A percentile compares a stretch with the other conserved stretches of the same genome.
These are phyloP conservation scores for Anagrus nilaparvatae DNA, from an alignment of 1,140 invertebrate genomes.

Conservation along the genomic window DNA sequence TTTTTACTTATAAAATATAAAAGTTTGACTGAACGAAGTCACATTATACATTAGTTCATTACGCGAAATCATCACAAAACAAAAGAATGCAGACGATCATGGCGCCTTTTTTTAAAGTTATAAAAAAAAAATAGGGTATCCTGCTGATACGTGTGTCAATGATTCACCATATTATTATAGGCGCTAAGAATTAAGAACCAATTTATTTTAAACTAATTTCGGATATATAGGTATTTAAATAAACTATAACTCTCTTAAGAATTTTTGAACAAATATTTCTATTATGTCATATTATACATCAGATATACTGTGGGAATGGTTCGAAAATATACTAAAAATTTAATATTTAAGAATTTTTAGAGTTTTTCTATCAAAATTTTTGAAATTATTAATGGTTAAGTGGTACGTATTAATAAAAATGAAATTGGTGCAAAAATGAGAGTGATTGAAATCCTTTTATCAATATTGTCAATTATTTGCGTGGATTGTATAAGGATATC, in stretches of 20 bases:
- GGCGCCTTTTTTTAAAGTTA: constrained; percentile 19
- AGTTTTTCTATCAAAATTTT: no score
- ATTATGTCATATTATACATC: not conserved
- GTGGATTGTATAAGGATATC: no score
- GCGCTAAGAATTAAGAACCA: not conserved
- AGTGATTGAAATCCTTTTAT: no score
- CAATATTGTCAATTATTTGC: no score
- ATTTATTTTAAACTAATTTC: constrained; percentile 1
- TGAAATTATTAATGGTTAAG: no score
- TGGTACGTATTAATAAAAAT: no score
- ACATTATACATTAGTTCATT: constrained; percentile 8
- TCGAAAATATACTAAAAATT: no score
- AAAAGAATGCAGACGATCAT: constrained; percentile 43
- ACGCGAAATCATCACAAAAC: constrained; percentile 41
- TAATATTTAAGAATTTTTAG: no score
- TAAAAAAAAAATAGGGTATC: not conserved
- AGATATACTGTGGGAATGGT: no score
- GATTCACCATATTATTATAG: not conserved
- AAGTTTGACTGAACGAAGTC: constrained; percentile 16
- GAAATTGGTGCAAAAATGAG: no score
- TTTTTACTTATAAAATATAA: not conserved
- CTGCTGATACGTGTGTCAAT: not conserved
- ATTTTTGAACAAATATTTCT: not conserved
- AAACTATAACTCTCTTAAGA: not conserved
- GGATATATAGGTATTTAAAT: not conserved